Percentiles rank a stretch among this genome's conserved stretches.
phyloP scores from a whole-genome alignment of 2,113 vertebrate genomes.

The Labeo rohita region DNA sequence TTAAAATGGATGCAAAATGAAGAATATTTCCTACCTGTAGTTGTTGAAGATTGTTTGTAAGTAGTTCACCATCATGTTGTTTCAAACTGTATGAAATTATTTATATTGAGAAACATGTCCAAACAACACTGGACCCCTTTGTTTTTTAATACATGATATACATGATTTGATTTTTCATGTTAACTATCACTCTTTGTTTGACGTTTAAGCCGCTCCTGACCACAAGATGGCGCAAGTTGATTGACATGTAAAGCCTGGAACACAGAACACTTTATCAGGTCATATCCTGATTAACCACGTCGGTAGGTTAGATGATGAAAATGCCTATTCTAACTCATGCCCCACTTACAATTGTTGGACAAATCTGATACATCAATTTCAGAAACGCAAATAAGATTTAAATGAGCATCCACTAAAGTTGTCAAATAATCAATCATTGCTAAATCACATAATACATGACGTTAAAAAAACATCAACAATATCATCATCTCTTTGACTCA shows the following conservation, averaged over 20 bases:
- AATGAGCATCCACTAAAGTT: not conserved
- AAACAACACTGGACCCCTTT: not conserved
- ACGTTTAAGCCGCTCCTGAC: not conserved
- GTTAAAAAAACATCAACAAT: not conserved
- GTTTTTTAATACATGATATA: not conserved
- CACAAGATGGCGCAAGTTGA: slow-evolving; percentile 50
- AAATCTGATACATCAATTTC: not conserved
- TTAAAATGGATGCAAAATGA: not conserved
- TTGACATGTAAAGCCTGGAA: not conserved
- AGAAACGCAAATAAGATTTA: not conserved
- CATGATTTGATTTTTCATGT: not conserved
- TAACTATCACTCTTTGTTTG: not conserved
- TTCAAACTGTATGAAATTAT: not conserved
- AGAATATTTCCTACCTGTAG: not conserved
- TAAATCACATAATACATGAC: not conserved
- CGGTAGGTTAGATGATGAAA: not conserved
- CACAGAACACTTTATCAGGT: not conserved
- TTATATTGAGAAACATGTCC: not conserved
- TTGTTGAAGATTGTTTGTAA: not conserved
- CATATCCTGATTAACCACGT: not conserved
- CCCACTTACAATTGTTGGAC: not conserved
- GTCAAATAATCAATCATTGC: not conserved
- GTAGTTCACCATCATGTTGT: not conserved
- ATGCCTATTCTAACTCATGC: not conserved
- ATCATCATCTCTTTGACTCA: not conserved